Evolutionary conservation across 2,888 invertebrate genomes (phyloP).

Genomic region (Sericinus montela): DNA sequence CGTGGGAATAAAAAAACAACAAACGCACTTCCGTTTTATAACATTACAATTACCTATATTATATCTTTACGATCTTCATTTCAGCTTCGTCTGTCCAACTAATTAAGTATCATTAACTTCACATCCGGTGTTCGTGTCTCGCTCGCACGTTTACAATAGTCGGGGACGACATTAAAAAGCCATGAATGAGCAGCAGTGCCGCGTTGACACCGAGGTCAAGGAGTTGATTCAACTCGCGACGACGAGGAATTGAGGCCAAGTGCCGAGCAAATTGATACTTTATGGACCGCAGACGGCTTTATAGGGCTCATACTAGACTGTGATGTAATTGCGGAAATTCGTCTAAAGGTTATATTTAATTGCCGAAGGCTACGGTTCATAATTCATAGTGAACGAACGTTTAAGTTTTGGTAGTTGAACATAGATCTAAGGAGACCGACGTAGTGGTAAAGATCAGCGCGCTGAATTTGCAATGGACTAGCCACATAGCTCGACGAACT

Average conservation of each 20-base stretch:
- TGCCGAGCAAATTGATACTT: conserved; percentile 27
- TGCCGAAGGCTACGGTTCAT: too few species aligned
- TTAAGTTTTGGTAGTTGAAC: too few species aligned
- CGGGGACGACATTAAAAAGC: conserved; percentile 30
- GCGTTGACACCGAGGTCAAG: conserved; percentile 64
- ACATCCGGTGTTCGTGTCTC: conserved; percentile 33
- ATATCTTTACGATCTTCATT: conserved; percentile 9
- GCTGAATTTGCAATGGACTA: too few species aligned
- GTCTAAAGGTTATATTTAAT: too few species aligned
- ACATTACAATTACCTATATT: background rate
- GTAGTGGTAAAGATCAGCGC: too few species aligned
- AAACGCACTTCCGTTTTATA: too few species aligned
- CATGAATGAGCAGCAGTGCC: conserved; percentile 58
- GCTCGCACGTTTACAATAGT: conserved; percentile 27
- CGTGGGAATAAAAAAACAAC: too few species aligned
- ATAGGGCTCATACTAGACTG: background rate
- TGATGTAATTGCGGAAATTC: conserved; percentile 11
- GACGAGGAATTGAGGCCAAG: conserved; percentile 33
- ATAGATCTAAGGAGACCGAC: too few species aligned
- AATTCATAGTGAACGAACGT: too few species aligned
- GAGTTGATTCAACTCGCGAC: conserved; percentile 59
- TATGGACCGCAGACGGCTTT: background rate
- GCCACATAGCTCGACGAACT: too few species aligned
- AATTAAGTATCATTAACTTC: conserved; percentile 51
- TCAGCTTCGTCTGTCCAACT: conserved; percentile 24